Base-by-base conservation (phyloP, 1,140 invertebrate species). In the Diprion similis region DNA sequence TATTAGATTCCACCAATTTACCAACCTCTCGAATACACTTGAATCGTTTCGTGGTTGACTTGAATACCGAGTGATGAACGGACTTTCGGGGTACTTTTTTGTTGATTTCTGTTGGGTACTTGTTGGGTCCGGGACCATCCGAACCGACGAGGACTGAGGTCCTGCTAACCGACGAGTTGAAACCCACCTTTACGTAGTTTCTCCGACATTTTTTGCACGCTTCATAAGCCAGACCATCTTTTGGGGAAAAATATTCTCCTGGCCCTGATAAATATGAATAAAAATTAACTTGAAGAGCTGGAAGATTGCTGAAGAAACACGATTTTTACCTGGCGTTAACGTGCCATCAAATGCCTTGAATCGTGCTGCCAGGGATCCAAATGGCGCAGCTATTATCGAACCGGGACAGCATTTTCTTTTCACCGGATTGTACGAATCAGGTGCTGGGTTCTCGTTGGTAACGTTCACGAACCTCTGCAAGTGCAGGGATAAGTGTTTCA, bases 1-100 rank as follows among this genome's bases (percentile, higher is more conserved):
- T 24, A 45, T 8, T 76, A 51, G 74, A 59, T 8, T 73, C 77
- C 74, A 79, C 76, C 74, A 65, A 46, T 46, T 37, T 11, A 64
- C 47, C 24, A n/a, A 66, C 37, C 13, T 72, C 66, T 46, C 66
- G 46, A n/a, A 13, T 37, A n/a, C 13, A 18, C 65, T 68, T 73
- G 64, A 79, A 81, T 70, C 80, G 75, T 1, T 74, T 47, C 4
- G 76, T 73, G 18, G n/a, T 75, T 17, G 79, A 81, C 68, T 76
- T 81, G 18, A 81, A 80, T 8, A 75, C 76, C 70, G 78, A 79
- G 46, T 79, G 79, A 66, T 80, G 73, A 11, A 79, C 67, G 0
- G 13, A 59, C 11, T 13, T 17, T 59, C 9, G 51, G 9, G 51
- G 7, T 59, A 59, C n/a, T 11, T 59, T 59, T 17, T 8, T 15